A percentile compares a stretch with the other conserved stretches of the same genome.
phyloP scores from a whole-genome alignment of 2,888 invertebrate genomes.

The Trichogramma evanescens region DNA sequence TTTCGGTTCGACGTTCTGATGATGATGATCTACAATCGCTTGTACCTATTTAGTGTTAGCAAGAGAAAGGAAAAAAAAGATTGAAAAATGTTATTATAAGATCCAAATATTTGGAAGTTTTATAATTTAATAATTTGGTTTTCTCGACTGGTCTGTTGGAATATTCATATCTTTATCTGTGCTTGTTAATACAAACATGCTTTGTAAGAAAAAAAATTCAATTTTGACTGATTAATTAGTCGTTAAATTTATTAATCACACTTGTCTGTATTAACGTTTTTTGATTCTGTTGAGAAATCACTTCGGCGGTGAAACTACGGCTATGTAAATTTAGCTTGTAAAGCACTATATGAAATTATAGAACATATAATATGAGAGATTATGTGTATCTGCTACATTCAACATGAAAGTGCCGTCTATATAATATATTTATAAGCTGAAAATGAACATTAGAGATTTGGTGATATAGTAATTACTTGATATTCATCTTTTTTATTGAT shows the following conservation, averaged over 20 bases:
- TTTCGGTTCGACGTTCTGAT: conserved; percentile 67
- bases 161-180: conserved; percentile 2
- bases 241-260: no score
- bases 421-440: no score
- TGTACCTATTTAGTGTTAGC: conserved; percentile 65
- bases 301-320: neutral
- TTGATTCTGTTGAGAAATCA: no score
- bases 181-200: neutral
- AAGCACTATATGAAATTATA: conserved; percentile 37
- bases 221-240: neutral
- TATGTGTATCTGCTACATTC: neutral
- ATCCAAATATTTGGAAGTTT: neutral
- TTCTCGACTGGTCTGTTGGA: conserved; percentile 14
- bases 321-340: conserved; percentile 32
- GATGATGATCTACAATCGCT: conserved; percentile 86
- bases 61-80: neutral
- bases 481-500: no score
- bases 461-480: no score
- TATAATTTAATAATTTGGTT: neutral
- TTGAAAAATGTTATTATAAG: neutral
- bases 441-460: no score
- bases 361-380: conserved; percentile 25
- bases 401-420: no score
- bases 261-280: no score
- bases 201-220: neutral